Conservation (phyloP, 2,113 vertebrate species). For the Oreochromis tanganicae region DNA sequence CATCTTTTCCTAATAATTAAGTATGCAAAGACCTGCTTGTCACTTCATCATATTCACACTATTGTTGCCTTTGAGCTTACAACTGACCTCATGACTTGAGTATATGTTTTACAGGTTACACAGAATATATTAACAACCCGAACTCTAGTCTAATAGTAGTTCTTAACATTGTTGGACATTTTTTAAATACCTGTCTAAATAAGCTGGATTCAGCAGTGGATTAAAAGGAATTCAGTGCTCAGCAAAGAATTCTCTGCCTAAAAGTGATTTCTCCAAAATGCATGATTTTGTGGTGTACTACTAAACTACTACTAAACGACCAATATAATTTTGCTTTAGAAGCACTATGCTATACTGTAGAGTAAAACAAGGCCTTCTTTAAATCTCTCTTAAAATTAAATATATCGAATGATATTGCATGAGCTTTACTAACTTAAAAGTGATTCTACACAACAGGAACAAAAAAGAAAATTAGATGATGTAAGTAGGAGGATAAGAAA, state of each 20-base stretch:
- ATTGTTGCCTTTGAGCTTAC: background rate
- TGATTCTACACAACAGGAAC: background rate
- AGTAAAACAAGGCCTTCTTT: background rate
- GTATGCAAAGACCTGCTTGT: background rate
- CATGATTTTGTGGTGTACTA: background rate
- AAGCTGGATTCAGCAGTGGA: background rate
- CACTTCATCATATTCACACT: background rate
- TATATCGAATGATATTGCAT: background rate
- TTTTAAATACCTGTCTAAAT: background rate
- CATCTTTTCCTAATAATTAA: conserved; percentile 16
- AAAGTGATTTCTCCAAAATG: background rate
- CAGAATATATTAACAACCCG: background rate
- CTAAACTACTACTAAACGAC: background rate
- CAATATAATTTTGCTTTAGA: conserved; percentile 19
- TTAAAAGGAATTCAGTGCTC: background rate
- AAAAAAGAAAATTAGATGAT: background rate
- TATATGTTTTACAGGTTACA: background rate
- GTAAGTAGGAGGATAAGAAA: background rate
- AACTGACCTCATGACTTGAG: background rate
- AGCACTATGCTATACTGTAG: background rate
- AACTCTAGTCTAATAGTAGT: background rate
- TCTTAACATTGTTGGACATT: background rate
- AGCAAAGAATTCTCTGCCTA: background rate
- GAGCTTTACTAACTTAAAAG: background rate
- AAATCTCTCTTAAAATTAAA: background rate